Base-by-base conservation (phyloP, 2,113 vertebrate species). In the Tautogolabrus adspersus region DNA sequence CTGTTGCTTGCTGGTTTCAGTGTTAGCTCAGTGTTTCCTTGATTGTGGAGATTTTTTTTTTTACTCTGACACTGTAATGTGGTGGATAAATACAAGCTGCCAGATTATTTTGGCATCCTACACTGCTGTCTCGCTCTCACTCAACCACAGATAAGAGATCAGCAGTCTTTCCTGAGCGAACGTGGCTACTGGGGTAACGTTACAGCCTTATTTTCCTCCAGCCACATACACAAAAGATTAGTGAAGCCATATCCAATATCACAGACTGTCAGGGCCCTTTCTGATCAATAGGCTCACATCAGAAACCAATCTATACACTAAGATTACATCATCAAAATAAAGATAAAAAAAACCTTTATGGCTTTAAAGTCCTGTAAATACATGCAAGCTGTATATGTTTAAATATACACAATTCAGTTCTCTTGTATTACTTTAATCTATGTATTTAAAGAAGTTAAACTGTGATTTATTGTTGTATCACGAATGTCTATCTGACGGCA, bases 201-300 rank as follows among this genome's bases (percentile, higher is more conserved):
- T 91, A 91, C 92, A 79, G 88, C 87, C 84, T 90, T 86, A 87
- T 90, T 91, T 90, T 89, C 89, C 90, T 90, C 80, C 71, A n/a
- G 90, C 83, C 89, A 86, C 89, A 91, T 89, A 89, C 90, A 91
- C 89, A 89, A 91, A 92, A 93, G 92, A 91, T 92, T 92, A 92
- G 89, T 85, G 84, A 89, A 91, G 92, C 88, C 82, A 82, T 90
- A 91, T 91, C 92, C 88, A 90, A 91, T 92, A 91, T 90, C 89
- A 89, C 91, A 85, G 85, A 88, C 87, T 90, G 90, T 91, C 87
- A 90, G 84, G 77, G 84, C 88, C 79, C 81, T 69, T 85, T 71
- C 79, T 83, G 79, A 91, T 93, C 91, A 77, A 93, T 92, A 88
- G 57, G 63, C 85, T 84, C 63, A 55, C 79, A 91, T 93, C 90